phyloP scores from a whole-genome alignment of 1,140 invertebrate species.

The Plectrocnemia conspersa region DNA sequence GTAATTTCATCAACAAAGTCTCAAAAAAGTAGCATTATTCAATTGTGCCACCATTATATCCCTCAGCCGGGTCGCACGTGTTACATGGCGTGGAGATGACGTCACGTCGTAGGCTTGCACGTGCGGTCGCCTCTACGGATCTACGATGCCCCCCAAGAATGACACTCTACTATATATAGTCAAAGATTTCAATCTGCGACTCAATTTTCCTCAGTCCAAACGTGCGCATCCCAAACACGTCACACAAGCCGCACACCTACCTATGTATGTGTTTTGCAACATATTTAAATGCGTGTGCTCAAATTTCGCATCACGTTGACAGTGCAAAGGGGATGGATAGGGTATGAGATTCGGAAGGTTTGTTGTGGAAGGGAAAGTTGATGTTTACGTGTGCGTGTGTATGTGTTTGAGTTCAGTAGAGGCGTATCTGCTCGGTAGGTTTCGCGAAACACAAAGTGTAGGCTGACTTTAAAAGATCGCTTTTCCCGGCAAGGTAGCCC shows the following conservation, averaged over 20 bases:
- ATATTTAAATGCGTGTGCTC: no score
- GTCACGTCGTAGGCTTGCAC: constrained; percentile 27
- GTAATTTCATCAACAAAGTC: background rate
- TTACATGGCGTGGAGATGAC: constrained; percentile 23
- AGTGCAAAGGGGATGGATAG: no score
- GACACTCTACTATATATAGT: constrained; percentile 26
- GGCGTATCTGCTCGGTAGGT: background rate
- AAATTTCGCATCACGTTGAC: no score
- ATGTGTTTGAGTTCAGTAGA: background rate
- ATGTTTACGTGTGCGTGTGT: background rate
- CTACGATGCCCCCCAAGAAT: constrained; percentile 14
- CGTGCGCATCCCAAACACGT: no score
- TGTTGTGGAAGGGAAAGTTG: background rate
- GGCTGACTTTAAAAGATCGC: constrained; percentile 26
- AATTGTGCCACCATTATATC: constrained; percentile 31
- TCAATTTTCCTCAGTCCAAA: constrained; percentile 1
- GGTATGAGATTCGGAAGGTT: no score
- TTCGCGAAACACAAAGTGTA: constrained; percentile 10
- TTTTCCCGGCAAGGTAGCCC: constrained; percentile 16
- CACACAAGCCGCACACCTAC: no score
- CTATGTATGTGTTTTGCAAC: no score
- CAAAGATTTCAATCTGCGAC: constrained; percentile 30
- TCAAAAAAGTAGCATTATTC: constrained; percentile 30
- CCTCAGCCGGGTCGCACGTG: constrained; percentile 13
- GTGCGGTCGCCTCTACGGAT: constrained; percentile 19